Evolutionary conservation across 2,888 invertebrate species (phyloP).

Genomic region (Meliscaeva auricollis): DNA sequence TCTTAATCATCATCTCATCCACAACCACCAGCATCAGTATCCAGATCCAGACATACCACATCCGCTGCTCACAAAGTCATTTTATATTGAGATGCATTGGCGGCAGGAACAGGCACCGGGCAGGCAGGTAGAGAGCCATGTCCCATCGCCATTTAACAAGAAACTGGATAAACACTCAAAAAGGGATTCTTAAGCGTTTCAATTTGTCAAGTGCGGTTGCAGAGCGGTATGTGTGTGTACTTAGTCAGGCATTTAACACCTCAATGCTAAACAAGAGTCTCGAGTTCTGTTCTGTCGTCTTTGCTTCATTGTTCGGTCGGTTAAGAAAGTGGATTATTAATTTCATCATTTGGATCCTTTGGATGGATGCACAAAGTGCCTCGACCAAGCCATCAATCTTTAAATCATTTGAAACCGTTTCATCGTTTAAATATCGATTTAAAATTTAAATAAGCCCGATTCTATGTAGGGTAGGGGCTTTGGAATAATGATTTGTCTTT

Average conservation of each 20-base stretch:
- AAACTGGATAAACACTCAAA: conserved; percentile 55
- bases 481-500: neutral
- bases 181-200: conserved; percentile 67
- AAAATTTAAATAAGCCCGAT: conserved; percentile 34
- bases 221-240: conserved; percentile 50
- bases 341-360: conserved; percentile 44
- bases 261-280: conserved; percentile 73
- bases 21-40: neutral
- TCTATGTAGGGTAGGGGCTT: neutral
- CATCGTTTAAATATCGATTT: conserved; percentile 38
- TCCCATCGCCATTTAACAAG: conserved; percentile 55
- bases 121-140: conserved; percentile 26
- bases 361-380: neutral
- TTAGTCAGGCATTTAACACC: conserved; percentile 78
- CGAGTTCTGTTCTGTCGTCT: conserved; percentile 40
- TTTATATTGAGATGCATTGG: conserved; percentile 17
- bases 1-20: conserved; percentile 61
- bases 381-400: conserved; percentile 10
- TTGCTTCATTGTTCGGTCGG: neutral
- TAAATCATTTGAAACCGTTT: conserved; percentile 33
- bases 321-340: conserved; percentile 42
- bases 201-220: conserved; percentile 74
- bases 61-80: conserved; percentile 29
- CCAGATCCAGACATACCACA: conserved; percentile 48
- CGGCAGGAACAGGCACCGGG: conserved; percentile 28